Conservation (phyloP, 2,113 vertebrate species). For the Dipodomys spectabilis region DNA sequence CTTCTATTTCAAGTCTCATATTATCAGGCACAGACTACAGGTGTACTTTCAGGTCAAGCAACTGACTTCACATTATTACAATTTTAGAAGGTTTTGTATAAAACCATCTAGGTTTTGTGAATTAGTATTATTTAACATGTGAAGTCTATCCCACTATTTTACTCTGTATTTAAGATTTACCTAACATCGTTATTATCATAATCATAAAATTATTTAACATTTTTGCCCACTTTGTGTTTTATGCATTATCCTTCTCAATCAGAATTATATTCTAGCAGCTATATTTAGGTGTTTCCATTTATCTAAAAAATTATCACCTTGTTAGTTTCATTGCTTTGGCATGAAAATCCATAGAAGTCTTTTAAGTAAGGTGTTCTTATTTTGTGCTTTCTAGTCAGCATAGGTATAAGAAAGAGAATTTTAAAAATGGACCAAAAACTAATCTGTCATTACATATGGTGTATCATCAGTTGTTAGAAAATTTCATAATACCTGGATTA, state of each 20-base stretch:
- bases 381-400: conserved; percentile 24
- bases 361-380: neutral
- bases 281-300: neutral
- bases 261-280: conserved; percentile 15
- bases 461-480: neutral
- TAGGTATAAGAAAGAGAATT: neutral
- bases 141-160: neutral
- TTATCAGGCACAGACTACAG: conserved; percentile 27
- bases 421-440: neutral
- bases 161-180: neutral
- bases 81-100: neutral
- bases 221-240: neutral
- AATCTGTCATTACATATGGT: too few species aligned
- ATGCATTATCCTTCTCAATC: neutral
- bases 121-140: conserved; percentile 20
- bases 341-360: conserved; percentile 14
- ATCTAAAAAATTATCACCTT: conserved; percentile 1
- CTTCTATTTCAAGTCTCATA: neutral
- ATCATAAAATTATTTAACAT: conserved; percentile 47
- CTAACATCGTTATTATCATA: neutral
- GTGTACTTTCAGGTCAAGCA: neutral
- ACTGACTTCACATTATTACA: neutral
- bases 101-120: too few species aligned
- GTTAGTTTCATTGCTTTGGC: neutral
- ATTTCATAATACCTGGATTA: neutral